These are phyloP conservation scores for Melipona quadrifasciata DNA, from an alignment of 1,140 invertebrate species.

Conservation along the genomic window DNA sequence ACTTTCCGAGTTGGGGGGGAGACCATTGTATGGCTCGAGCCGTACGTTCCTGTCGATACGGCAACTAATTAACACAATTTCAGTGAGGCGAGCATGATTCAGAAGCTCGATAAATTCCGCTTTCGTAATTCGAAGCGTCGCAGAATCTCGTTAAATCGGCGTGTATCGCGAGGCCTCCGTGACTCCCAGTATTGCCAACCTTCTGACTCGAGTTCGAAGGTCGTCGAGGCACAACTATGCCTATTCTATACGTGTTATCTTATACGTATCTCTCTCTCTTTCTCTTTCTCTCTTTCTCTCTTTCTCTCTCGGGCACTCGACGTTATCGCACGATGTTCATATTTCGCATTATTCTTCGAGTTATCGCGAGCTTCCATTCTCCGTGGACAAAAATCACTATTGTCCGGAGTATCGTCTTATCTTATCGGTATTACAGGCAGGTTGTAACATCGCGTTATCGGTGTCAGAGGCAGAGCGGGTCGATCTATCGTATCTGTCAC, in stretches of 20 bases:
- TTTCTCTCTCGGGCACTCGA: too few relatives aligned
- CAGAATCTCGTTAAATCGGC: conserved; percentile 28
- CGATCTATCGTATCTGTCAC: neutral
- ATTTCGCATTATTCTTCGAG: conserved; percentile 5
- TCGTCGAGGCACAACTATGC: neutral
- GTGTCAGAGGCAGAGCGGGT: neutral
- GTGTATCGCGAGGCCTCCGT: conserved; percentile 15
- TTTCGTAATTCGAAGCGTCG: conserved; percentile 25
- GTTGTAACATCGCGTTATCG: conserved; percentile 44
- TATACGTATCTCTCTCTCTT: too few relatives aligned
- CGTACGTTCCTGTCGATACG: conserved; percentile 19
- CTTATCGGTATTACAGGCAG: conserved; percentile 48
- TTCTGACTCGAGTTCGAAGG: conserved; percentile 61
- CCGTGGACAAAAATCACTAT: conserved; percentile 51
- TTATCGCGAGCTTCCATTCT: conserved; percentile 17
- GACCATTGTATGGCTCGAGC: neutral
- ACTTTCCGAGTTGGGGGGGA: neutral
- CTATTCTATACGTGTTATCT: neutral
- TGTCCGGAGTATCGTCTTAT: conserved; percentile 35
- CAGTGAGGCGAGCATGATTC: conserved; percentile 19
- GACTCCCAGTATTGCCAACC: conserved; percentile 44
- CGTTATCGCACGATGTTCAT: neutral
- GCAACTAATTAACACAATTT: conserved; percentile 33
- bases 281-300: too few relatives aligned
- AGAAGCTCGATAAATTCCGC: conserved; percentile 8